A percentile compares a stretch with the other conserved stretches of the same genome.
These are phyloP conservation scores for Phrynocephalus vlangalii DNA, from an alignment of 2,797 vertebrate genomes.

Conservation along the genomic window DNA sequence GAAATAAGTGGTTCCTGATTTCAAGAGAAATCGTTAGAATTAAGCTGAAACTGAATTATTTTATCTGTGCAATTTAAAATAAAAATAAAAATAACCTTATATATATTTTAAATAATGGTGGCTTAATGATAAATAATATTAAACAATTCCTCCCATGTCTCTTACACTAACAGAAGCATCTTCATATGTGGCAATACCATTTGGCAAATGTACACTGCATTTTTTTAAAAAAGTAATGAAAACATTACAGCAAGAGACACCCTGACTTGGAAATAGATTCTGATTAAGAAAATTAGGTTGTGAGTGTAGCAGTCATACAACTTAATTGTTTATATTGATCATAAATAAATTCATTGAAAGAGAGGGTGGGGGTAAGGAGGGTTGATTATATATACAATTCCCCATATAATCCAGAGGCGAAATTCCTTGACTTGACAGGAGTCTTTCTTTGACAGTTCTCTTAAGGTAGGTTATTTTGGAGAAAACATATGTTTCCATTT, in stretches of 20 bases:
- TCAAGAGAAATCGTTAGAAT: not conserved
- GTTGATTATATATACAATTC: slow-evolving; percentile 48
- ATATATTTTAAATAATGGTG: not conserved
- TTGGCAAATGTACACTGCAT: slow-evolving; percentile 55
- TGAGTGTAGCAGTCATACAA: slow-evolving; percentile 42
- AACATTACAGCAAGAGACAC: slow-evolving; percentile 32
- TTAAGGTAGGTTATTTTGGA: slow-evolving; percentile 98
- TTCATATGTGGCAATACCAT: slow-evolving; percentile 38
- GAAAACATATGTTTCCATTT: slow-evolving; percentile 99
- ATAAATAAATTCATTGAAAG: slow-evolving; percentile 59
- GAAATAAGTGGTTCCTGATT: not conserved
- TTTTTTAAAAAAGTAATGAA: slow-evolving; percentile 28
- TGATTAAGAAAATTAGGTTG: slow-evolving; percentile 61
- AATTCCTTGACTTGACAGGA: slow-evolving; percentile 82
- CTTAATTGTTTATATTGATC: slow-evolving; percentile 60
- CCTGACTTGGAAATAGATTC: slow-evolving; percentile 59
- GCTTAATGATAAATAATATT: not conserved
- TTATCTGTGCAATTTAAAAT: not conserved
- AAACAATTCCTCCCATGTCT: not conserved
- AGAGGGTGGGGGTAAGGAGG: slow-evolving; percentile 20
- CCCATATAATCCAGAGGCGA: slow-evolving; percentile 71
- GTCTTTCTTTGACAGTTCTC: slow-evolving; percentile 84
- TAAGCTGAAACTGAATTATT: not conserved
- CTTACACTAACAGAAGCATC: not conserved
- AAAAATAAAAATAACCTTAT: not conserved